Conservation (phyloP, 1,140 invertebrate species). For the Heliconius congener region DNA sequence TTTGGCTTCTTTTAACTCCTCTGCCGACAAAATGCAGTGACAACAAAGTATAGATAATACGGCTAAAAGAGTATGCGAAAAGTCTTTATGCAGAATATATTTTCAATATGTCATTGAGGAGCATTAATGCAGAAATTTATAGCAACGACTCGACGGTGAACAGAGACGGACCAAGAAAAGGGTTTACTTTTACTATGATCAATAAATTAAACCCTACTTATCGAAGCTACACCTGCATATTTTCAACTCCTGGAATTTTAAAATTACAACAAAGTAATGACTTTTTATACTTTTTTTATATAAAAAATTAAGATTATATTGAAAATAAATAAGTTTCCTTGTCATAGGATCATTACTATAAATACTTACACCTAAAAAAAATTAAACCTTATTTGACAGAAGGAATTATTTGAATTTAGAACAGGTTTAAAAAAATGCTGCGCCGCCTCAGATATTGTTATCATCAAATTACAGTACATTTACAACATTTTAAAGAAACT, state of each 20-base stretch:
- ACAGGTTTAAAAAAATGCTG: not conserved
- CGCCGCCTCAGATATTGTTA: not conserved
- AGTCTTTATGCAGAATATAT: slow-evolving; percentile 46
- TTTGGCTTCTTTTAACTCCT: slow-evolving; percentile 66
- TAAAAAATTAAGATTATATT: not conserved
- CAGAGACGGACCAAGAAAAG: slow-evolving; percentile 40
- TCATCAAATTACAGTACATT: not conserved
- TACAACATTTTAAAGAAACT: not conserved
- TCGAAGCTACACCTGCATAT: slow-evolving; percentile 16
- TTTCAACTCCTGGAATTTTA: not conserved
- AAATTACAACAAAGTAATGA: not conserved
- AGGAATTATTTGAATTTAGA: not conserved
- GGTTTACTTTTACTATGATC: slow-evolving; percentile 44
- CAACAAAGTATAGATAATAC: slow-evolving; percentile 55
- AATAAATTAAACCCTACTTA: slow-evolving; percentile 53
- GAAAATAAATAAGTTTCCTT: not conserved
- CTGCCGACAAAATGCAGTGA: slow-evolving; percentile 56
- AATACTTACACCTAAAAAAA: too few species aligned
- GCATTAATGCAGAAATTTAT: slow-evolving; percentile 59
- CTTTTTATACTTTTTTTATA: not conserved
- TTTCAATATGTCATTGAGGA: slow-evolving; percentile 41
- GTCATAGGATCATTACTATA: not conserved
- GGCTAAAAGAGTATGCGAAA: slow-evolving; percentile 39
- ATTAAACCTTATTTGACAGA: not conserved
- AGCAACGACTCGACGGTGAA: slow-evolving; percentile 39